Evolutionary conservation across 64 coral and sea anemone genomes (phyloP), one percentile per base, ranked within the genome.

Genomic region (Montipora sp.): DNA sequence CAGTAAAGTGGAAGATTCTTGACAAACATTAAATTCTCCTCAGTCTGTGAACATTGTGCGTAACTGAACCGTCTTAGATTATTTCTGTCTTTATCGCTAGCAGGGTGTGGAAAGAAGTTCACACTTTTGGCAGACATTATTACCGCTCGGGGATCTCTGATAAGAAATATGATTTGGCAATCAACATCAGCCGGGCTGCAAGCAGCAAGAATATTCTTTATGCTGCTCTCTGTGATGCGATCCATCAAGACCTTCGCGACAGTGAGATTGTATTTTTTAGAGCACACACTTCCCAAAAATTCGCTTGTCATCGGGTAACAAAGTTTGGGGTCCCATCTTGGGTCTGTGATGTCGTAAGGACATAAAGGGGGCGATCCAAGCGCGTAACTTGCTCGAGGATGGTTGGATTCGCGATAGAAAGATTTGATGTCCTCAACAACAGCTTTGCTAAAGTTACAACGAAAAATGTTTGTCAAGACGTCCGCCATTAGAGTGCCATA

Each of bases 301-400:
- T 59, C 73, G 14, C 44, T 59, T 2, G 71, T 77, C 19, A 88
- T 24, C 3, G 88, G 59, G 14, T 27, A 75, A 65, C 87, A 88
- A 20, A 75, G 70, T 3, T 75, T 88, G 8, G 55, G 49, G 7
- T 75, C 23, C 73, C 87, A 88, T 88, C 4, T 61, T 12, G 53
- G 3, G 24, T 77, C 49, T 1, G 23, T 76, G 19, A 77, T 76
- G 14, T 88, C 48, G 21, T 75, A 55, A 3, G 48, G 69, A 66
- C 84, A 87, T 15, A 87, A 44, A 51, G 84, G 84, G 2, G 84
- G 84, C 21, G 84, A 87, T 14, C 13, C 84, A 75, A 87, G 71
- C 0, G 84, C 66, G 6, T 51, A 19, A 18, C 84, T 87, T 3
- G 50, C 72, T 8, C 87, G 48, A 6, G 67, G 47, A 75, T 87